Base-by-base conservation (phyloP, 2,888 invertebrate species). In the Carterocephalus palaemon region DNA sequence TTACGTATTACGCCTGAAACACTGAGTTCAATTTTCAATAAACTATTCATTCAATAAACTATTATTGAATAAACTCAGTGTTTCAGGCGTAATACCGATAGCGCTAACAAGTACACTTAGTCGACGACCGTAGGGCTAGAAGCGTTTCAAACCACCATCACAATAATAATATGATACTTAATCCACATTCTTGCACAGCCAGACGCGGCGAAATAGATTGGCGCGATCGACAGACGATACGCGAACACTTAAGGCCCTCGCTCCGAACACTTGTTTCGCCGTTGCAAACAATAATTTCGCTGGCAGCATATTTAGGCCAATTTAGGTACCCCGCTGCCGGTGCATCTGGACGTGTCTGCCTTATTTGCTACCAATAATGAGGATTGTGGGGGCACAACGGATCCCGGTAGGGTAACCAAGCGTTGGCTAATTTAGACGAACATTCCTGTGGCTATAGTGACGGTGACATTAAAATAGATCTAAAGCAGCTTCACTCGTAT, bases 281-380 rank as follows among this genome's bases (percentile, higher is more conserved):
- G 19, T 20, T 33, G 9, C 8, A 4, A 3, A 10, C 29, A 39
- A 39, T 39, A 39, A 41, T 19, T 41, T 33, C 24, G 8, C 23
- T 7, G 24, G 8, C 15, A 37, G 26, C 24, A 41, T 33, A 41
- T 41, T 41, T 41, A 41, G 41, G 33, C 24, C 33, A 41, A 41
- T 41, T 41, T 33, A 19, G 41, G 41, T 41, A 41, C 23, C 32
- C 41, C 24, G 32, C 33, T 8, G 26, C 26, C 7, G 24, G 38
- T 17, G 33, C 41, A 41, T 40, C 41, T 41, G 41, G 9, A 41
- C 33, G 41, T 41, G 41, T 33, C 41, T 26, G 26, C 41, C 41
- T 41, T 33, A 41, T 41, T 41, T 41, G 41, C 31, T 33, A 23
- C 24, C 41, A 41, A 41, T 41, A 41, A 41, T 23, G 33, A 41